A percentile compares a stretch with the other conserved stretches of the same genome.
phyloP scores from a whole-genome alignment of 2,888 invertebrate genomes.

The Platycheirus rosarum region DNA sequence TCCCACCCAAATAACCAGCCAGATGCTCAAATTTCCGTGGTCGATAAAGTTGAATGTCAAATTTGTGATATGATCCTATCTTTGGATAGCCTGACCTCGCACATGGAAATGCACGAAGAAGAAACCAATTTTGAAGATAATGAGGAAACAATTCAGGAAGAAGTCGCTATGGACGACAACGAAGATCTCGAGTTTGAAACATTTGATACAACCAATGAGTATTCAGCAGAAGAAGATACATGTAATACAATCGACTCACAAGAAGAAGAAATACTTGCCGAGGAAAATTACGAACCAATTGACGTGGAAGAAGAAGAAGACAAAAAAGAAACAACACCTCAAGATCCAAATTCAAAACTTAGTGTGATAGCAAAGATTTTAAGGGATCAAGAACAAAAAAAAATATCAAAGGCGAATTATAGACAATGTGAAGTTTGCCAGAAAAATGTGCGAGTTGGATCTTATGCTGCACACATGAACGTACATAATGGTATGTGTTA shows the following conservation, averaged over 20 bases:
- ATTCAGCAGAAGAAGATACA: conserved; percentile 2
- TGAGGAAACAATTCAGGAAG: conserved; percentile 25
- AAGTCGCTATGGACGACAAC: conserved; percentile 44
- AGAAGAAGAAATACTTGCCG: conserved; percentile 25
- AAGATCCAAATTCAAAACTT: conserved; percentile 27
- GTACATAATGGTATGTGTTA: conserved; percentile 58
- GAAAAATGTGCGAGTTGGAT: conserved; percentile 30
- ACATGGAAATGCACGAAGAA: conserved; percentile 61
- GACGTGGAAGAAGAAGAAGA: conserved; percentile 33
- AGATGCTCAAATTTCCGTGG: background rate
- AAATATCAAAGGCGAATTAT: conserved; percentile 33
- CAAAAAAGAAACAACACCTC: conserved; percentile 1
- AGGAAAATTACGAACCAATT: conserved; percentile 27
- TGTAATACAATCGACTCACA: conserved; percentile 21
- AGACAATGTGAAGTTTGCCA: conserved; percentile 49
- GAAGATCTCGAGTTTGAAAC: conserved; percentile 52
- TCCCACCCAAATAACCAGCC: conserved; percentile 18
- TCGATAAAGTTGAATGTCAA: conserved; percentile 60
- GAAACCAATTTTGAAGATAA: conserved; percentile 23
- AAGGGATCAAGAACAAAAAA: conserved; percentile 47
- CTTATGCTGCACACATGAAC: conserved; percentile 60
- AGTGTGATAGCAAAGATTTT: conserved; percentile 49
- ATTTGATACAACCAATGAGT: conserved; percentile 42
- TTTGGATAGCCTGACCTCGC: conserved; percentile 22
- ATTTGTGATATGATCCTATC: conserved; percentile 53